A percentile compares a stretch with the other conserved stretches of the same genome.
phyloP scores from a whole-genome alignment of 2,797 vertebrate genomes.

The Peromyscus nudipes region DNA sequence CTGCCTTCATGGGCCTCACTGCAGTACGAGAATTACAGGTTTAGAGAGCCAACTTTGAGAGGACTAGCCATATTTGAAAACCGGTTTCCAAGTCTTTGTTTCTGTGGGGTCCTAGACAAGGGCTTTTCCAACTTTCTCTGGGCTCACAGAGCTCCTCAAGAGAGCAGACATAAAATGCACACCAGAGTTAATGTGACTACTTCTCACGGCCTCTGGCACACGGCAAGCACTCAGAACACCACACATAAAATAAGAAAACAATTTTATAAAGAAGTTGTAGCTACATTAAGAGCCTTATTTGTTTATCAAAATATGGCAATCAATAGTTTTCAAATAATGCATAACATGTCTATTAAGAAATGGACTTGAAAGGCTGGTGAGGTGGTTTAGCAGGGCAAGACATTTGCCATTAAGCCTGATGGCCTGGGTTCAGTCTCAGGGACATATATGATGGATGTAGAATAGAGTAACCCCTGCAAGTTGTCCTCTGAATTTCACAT shows the following conservation, averaged over 20 bases:
- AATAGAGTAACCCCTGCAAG: background rate
- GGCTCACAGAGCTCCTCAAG: background rate
- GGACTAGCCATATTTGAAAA: background rate
- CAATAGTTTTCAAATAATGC: conserved; percentile 26
- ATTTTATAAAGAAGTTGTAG: background rate
- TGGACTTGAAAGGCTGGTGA: background rate
- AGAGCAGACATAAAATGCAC: background rate
- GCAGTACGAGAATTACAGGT: background rate
- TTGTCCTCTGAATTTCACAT: background rate
- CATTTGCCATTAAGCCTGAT: no score
- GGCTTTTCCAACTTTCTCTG: background rate
- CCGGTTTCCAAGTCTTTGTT: background rate
- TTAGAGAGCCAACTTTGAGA: background rate
- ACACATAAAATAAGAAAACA: background rate
- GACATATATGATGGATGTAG: background rate
- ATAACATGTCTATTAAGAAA: background rate
- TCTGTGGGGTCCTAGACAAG: rapidly evolving
- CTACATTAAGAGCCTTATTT: conserved; percentile 1
- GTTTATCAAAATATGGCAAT: conserved; percentile 20
- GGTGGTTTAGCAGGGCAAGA: background rate
- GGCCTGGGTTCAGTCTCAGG: background rate
- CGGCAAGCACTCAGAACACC: background rate
- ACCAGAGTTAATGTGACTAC: background rate
- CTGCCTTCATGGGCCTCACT: background rate
- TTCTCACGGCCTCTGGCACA: background rate